Evolutionary conservation across 2,797 vertebrate genomes (phyloP).

Genomic region (Syngnathus rostellatus): DNA sequence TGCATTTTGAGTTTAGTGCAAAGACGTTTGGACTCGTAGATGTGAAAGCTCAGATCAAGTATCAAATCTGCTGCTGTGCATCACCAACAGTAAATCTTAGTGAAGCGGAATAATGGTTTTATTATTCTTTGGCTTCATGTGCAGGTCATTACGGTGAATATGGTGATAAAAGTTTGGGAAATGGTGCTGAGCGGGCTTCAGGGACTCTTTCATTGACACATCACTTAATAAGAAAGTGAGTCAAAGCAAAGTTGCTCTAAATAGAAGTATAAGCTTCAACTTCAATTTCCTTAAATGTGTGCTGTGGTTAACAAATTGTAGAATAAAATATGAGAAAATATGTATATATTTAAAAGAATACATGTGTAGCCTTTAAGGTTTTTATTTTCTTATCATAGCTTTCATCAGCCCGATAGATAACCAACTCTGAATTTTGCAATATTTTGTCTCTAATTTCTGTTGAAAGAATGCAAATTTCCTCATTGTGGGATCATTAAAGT

Average conservation of each 20-base stretch:
- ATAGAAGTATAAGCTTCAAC: too few species aligned
- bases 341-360: too few species aligned
- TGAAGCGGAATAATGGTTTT: slow-evolving; percentile 39
- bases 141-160: slow-evolving; percentile 22
- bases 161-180: slow-evolving; percentile 12
- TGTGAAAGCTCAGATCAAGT: slow-evolving; percentile 12
- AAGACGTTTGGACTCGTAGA: neutral
- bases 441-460: neutral
- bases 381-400: neutral
- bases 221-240: too few species aligned
- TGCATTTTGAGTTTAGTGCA: slow-evolving; percentile 17
- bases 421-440: neutral
- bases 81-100: slow-evolving; percentile 27
- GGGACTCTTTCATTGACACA: too few species aligned
- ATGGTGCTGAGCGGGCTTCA: too few species aligned
- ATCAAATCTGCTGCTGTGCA: slow-evolving; percentile 1
- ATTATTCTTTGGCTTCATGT: slow-evolving; percentile 31
- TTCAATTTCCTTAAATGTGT: too few species aligned
- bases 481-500: too few species aligned
- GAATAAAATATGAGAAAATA: too few species aligned
- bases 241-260: too few species aligned
- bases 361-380: too few species aligned
- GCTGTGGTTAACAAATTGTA: too few species aligned
- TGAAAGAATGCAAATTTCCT: too few species aligned
- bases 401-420: neutral